Evolutionary conservation across 2,888 invertebrate species (phyloP).

Genomic region (Dryadula phaetusa): DNA sequence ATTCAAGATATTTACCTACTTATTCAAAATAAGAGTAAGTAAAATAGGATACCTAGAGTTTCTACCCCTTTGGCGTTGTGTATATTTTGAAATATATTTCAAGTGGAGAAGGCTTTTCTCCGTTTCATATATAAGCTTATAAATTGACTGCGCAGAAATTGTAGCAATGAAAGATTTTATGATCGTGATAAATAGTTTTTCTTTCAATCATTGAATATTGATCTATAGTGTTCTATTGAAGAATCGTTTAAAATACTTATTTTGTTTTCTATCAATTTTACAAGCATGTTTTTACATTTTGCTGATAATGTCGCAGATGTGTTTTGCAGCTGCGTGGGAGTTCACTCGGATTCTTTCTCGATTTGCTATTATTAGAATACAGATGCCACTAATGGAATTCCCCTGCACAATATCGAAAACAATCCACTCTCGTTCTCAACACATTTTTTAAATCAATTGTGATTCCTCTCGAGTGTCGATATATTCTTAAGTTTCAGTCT

Average conservation of each 20-base stretch:
- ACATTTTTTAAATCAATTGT: not conserved
- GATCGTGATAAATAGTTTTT: not conserved
- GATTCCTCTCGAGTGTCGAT: not conserved
- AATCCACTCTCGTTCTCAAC: not conserved
- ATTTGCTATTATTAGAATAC: constrained; percentile 62
- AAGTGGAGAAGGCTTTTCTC: no score
- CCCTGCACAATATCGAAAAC: constrained; percentile 39
- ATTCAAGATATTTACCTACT: no score
- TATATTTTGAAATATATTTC: not conserved
- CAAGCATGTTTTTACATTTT: not conserved
- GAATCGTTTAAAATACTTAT: not conserved
- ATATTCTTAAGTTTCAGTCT: constrained; percentile 5
- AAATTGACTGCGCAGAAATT: not conserved
- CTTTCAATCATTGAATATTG: not conserved
- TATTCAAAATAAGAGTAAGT: no score
- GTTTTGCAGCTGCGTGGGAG: constrained; percentile 48
- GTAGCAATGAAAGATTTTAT: not conserved
- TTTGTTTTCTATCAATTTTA: constrained; percentile 5
- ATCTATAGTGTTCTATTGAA: not conserved
- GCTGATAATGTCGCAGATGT: constrained; percentile 12
- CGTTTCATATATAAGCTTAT: not conserved
- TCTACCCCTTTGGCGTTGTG: not conserved
- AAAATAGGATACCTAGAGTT: no score
- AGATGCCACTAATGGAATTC: constrained; percentile 50
- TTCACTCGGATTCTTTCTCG: constrained; percentile 54